phyloP scores from a whole-genome alignment of 2,888 invertebrate genomes.

The Trachelus stipa region DNA sequence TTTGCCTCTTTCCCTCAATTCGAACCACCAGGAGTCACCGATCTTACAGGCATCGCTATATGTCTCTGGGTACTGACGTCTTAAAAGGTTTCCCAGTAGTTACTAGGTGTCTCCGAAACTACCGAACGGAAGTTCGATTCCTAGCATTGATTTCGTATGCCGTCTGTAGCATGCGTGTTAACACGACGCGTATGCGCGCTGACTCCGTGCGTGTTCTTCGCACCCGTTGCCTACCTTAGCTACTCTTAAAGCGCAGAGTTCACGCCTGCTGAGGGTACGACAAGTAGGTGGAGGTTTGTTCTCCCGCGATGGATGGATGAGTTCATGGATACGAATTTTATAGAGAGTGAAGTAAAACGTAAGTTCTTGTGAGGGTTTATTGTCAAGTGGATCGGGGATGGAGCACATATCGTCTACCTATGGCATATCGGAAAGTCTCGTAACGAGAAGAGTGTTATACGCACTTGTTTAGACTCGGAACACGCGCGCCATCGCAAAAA shows the following conservation, averaged over 20 bases:
- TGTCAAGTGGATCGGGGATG: neutral
- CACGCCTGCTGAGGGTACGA: neutral
- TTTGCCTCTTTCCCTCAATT: neutral
- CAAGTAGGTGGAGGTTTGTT: neutral
- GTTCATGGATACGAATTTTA: neutral
- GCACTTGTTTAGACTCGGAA: slow-evolving; percentile 39
- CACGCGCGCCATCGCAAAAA: slow-evolving; percentile 39
- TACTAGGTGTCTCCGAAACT: slow-evolving; percentile 42
- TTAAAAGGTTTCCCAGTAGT: neutral
- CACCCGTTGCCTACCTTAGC: neutral
- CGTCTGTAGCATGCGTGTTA: slow-evolving; percentile 30
- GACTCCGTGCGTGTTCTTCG: neutral
- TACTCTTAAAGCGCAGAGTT: neutral
- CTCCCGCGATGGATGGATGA: neutral
- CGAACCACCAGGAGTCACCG: neutral
- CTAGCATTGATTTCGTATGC: slow-evolving; percentile 59
- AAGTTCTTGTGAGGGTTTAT: neutral
- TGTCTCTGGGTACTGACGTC: neutral
- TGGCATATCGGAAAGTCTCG: neutral
- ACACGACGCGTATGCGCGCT: neutral
- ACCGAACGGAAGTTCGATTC: slow-evolving; percentile 58
- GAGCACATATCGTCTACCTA: neutral
- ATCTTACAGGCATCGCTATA: neutral
- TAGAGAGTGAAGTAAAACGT: neutral
- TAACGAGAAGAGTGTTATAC: neutral